Evolutionary conservation across 30 jellyfish, hydroid and myxozoan species (phyloP), one percentile per base, ranked within the genome.

Genomic region (Hydractinia symbiolongicarpus): DNA sequence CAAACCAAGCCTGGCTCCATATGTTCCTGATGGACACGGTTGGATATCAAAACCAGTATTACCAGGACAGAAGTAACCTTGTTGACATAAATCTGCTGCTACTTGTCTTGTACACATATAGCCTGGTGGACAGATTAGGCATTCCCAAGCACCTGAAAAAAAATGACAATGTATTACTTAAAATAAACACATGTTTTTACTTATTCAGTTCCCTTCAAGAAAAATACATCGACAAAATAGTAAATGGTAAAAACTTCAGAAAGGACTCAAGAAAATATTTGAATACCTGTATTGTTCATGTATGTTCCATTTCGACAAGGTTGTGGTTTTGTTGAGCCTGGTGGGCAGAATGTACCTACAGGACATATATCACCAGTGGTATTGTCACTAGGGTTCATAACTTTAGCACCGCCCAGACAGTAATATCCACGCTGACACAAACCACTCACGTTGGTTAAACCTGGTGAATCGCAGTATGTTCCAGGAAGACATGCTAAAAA

Each of bases 1-100:
- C 81, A 93, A 72, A 49, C 86, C 94, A 53, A 70, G 77, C 16
- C 91, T 61, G 5, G 96, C 88, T 5, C 98, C 98, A 70, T 50
- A 93, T 53, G 95, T 93, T 84, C 98, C 98, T 14, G 52, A 57
- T 6, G 98, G 98, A 67, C 98, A 93, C 5, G 96, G 94, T 14
- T n/a, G 16, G 5, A 86, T 78, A 78, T 87, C 72, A 74, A 73
- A 93, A 57, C 98, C 98, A 15, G 96, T 93, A 56, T 87, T 84
- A 40, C 93, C 90, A 7, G 88, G 87, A 61, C 98, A 93, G 67
- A 78, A 93, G 55, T 76, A 77, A 50, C 98, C 98, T 79, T 83
- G 94, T 6, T 87, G 94, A 61, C 98, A 93, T 16, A 94, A 94
- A 61, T 87, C 96, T 9, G 96, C 96, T 53, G 83, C 84, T 10